Base-by-base conservation (phyloP, 2,113 vertebrate species). In the Cygnus atratus region DNA sequence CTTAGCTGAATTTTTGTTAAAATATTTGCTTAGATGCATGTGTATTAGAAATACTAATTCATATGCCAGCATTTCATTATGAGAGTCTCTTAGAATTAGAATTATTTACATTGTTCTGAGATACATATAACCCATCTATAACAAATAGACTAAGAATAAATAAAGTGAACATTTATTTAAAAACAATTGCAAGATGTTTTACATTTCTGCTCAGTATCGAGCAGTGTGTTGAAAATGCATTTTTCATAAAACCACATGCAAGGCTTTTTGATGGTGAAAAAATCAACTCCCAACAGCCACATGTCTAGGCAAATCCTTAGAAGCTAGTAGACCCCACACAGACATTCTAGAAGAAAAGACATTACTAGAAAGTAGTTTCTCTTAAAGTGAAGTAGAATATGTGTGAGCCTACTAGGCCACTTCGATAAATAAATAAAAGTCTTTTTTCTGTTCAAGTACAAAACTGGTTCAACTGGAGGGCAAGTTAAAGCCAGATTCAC, bases 161-260 rank as follows among this genome's bases (percentile, higher is more conserved):
- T 95, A 77, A 93, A 92, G 73, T 57, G 87, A 97, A 91, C 91
- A 91, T 96, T 92, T 97, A 96, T 96, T 94, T 97, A 81, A 96
- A 98, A 97, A 96, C 84, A 95, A 94, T 95, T 97, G 90, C 96
- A 97, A 97, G 93, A 97, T 97, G 95, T 97, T 97, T 97, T 96
- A 73, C 68, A 54, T 97, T 98, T 98, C 92, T 97, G 81, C 73
- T 97, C 87, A 75, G 14, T 92, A 88, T 94, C 17, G 71, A 97
- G 71, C 87, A 94, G 33, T 76, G 81, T 97, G 94, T 97, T 97
- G 95, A 97, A 97, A 97, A 95, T 90, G 73, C 73, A 59, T 92
- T 96, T 95, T 98, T 97, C 94, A 93, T 96, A 93, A 95, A 98
- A 97, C 96, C 97, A 98, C 96, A 97, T 98, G 96, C 93, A 96